A percentile compares a stretch with the other conserved stretches of the same genome.
Conservation (phyloP, 2,888 invertebrate genomes). For the Drosophila picticornis region DNA sequence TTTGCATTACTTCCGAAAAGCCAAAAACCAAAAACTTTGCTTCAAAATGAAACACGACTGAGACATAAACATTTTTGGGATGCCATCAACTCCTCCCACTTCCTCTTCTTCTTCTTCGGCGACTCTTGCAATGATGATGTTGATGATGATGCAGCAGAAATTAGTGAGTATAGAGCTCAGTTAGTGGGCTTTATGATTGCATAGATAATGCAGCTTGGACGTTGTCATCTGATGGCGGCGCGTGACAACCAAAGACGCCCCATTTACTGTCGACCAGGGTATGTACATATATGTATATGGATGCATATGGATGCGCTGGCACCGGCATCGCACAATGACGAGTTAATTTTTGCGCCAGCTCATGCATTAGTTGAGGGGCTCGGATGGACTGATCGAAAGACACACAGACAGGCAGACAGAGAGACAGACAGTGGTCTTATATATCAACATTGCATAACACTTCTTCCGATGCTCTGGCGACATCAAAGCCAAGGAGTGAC, state of each 20-base stretch:
- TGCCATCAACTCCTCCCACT: slow-evolving; percentile 37
- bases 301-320: slow-evolving; percentile 32
- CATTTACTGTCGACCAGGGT: slow-evolving; percentile 18
- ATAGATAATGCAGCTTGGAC: slow-evolving; percentile 67
- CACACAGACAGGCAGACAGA: slow-evolving; percentile 11
- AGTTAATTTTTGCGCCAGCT: slow-evolving; percentile 77
- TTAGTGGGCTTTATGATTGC: slow-evolving; percentile 46
- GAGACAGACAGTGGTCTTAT: slow-evolving; percentile 21
- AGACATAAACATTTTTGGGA: slow-evolving; percentile 43
- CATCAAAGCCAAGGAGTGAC: slow-evolving; percentile 78
- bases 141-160: slow-evolving; percentile 71
- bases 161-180: slow-evolving; percentile 36
- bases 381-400: slow-evolving; percentile 23
- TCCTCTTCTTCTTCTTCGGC: neutral
- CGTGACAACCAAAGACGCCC: slow-evolving; percentile 70
- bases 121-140: neutral
- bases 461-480: slow-evolving; percentile 57
- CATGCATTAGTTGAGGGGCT: slow-evolving; percentile 66
- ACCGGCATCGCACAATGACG: slow-evolving; percentile 70
- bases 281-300: neutral
- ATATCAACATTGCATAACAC: slow-evolving; percentile 67
- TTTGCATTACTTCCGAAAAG: slow-evolving; percentile 76
- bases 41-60: slow-evolving; percentile 38
- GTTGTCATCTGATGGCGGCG: slow-evolving; percentile 68
- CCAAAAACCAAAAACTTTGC: slow-evolving; percentile 9